Percentiles rank a stretch among this genome's conserved stretches.
phyloP scores from a whole-genome alignment of 2,797 vertebrate species.

The Macrochelys suwanniensis region DNA sequence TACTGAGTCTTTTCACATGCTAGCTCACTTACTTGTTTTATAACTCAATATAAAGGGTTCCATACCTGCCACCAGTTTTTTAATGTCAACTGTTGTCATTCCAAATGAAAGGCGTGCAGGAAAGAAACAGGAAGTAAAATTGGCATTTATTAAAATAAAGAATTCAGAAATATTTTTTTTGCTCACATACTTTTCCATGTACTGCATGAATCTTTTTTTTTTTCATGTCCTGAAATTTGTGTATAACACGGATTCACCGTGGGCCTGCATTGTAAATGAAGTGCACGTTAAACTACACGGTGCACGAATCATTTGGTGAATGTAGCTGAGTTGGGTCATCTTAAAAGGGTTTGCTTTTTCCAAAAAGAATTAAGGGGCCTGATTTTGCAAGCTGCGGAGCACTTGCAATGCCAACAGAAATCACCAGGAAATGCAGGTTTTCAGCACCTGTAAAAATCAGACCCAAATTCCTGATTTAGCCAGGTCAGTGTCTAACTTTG shows the following conservation, averaged over 20 bases:
- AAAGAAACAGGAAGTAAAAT: conserved; percentile 79
- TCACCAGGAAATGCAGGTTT: not conserved
- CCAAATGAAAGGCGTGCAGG: conserved; percentile 86
- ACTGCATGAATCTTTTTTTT: accelerated
- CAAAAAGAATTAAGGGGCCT: accelerated
- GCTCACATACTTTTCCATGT: not conserved
- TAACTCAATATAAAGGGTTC: conserved; percentile 55
- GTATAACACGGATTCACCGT: accelerated
- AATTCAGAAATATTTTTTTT: not conserved
- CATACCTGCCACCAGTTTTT: conserved; percentile 97
- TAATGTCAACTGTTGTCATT: conserved; percentile 94
- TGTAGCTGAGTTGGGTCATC: not conserved
- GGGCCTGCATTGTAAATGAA: not conserved
- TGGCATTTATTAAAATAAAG: conserved; percentile 49
- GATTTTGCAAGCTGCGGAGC: not conserved
- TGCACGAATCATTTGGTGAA: not conserved
- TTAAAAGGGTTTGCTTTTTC: not conserved
- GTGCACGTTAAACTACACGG: no score
- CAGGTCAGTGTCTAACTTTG: not conserved
- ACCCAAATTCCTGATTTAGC: not conserved
- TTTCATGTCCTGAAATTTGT: accelerated
- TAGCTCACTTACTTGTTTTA: conserved; percentile 40
- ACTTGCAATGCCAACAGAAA: not conserved
- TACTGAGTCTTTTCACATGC: not conserved
- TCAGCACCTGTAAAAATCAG: not conserved